Percentiles rank a stretch among this genome's conserved stretches.
Evolutionary conservation across 2,797 vertebrate genomes (phyloP).

Genomic region (Pseudochirops cupreus): DNA sequence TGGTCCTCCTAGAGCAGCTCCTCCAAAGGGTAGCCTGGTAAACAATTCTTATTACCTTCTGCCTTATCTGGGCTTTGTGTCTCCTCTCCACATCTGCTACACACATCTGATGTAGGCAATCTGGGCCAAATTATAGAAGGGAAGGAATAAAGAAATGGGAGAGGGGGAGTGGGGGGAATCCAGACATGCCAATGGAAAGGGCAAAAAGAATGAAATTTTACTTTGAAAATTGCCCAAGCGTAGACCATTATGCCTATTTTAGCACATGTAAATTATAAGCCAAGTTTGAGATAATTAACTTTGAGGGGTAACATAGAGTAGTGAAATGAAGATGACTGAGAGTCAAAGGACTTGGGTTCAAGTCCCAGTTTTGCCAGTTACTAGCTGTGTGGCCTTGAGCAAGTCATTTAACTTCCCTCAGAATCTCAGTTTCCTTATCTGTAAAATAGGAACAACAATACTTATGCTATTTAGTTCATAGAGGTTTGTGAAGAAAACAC

Average conservation of each 20-base stretch:
- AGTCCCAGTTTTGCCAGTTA: background rate
- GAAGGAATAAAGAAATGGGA: background rate
- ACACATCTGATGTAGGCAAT: constrained; percentile 34
- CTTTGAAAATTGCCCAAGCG: background rate
- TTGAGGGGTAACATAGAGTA: background rate
- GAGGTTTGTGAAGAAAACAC: background rate
- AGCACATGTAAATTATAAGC: background rate
- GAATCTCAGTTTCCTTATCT: background rate
- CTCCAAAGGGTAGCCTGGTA: background rate
- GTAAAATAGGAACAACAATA: background rate
- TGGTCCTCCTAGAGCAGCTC: background rate
- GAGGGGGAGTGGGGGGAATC: background rate
- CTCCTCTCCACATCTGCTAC: constrained; percentile 4
- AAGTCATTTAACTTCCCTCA: background rate
- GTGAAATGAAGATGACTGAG: background rate
- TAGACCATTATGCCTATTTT: background rate
- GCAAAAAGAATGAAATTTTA: constrained; percentile 21
- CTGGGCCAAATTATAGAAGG: background rate
- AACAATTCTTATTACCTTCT: background rate
- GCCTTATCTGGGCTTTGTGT: background rate
- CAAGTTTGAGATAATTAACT: background rate
- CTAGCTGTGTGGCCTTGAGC: background rate
- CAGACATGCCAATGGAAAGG: constrained; percentile 30
- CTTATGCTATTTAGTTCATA: background rate
- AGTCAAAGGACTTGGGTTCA: background rate